Conservation (phyloP, 1,140 invertebrate genomes). For the Adoxophyes honmai region DNA sequence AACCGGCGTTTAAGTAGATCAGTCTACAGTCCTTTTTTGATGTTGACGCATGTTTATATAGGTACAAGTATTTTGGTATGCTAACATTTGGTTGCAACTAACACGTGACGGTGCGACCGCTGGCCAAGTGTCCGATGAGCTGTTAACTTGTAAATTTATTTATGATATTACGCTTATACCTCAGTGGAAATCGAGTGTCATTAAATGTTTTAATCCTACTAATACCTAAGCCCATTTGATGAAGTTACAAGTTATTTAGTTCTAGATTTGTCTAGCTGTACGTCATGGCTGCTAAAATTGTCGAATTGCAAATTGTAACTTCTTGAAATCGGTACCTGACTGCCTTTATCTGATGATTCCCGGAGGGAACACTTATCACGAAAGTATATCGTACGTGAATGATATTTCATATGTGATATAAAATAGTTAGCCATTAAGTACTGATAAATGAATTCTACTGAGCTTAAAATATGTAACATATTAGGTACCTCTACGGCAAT, state of each 20-base stretch:
- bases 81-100: neutral
- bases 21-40: slow-evolving; percentile 43
- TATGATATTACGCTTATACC: neutral
- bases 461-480: slow-evolving; percentile 39
- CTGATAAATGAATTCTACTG: slow-evolving; percentile 28
- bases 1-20: slow-evolving; percentile 34
- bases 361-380: slow-evolving; percentile 42
- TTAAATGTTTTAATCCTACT: slow-evolving; percentile 6
- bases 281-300: too few relatives aligned
- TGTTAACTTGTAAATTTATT: too few relatives aligned
- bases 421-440: slow-evolving; percentile 44
- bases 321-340: slow-evolving; percentile 20
- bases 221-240: neutral
- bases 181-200: neutral
- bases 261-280: too few relatives aligned
- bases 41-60: slow-evolving; percentile 1
- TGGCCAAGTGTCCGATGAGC: neutral
- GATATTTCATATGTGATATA: slow-evolving; percentile 74
- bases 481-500: slow-evolving; percentile 23
- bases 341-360: slow-evolving; percentile 52
- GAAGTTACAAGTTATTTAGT: too few relatives aligned
- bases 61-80: neutral
- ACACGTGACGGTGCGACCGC: neutral
- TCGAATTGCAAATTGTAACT: too few relatives aligned
- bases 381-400: slow-evolving; percentile 57